These are phyloP conservation scores for Oryzias javanicus DNA, from an alignment of 2,113 vertebrate genomes.

Conservation along the genomic window DNA sequence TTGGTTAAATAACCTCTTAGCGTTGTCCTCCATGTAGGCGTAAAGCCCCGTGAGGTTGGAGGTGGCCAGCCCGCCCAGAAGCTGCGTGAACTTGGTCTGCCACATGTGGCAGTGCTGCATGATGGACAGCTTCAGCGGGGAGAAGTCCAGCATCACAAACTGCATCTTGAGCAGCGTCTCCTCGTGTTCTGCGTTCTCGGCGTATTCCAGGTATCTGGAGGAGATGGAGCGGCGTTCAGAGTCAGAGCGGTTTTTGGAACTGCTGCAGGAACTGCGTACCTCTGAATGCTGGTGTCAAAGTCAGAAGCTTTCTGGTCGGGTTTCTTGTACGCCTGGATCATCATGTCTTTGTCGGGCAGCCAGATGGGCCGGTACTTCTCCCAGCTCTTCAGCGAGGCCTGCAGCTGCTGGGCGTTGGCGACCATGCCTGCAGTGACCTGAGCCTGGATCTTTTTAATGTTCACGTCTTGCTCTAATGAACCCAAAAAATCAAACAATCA, in stretches of 20 bases:
- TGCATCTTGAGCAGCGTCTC: slow-evolving; percentile 41
- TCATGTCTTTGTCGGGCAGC: slow-evolving; percentile 86
- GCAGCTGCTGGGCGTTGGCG: slow-evolving; percentile 72
- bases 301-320: slow-evolving; percentile 82
- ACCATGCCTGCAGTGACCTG: slow-evolving; percentile 79
- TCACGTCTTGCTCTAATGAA: slow-evolving; percentile 81
- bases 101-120: slow-evolving; percentile 61
- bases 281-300: slow-evolving; percentile 85
- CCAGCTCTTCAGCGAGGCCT: slow-evolving; percentile 85
- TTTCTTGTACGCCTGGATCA: slow-evolving; percentile 82
- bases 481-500: not conserved
- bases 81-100: slow-evolving; percentile 60
- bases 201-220: slow-evolving; percentile 65
- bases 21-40: slow-evolving; percentile 26
- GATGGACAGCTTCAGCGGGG: slow-evolving; percentile 56
- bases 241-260: no score
- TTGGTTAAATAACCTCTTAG: slow-evolving; percentile 35
- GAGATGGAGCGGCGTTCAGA: no score
- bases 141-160: slow-evolving; percentile 59
- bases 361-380: slow-evolving; percentile 86
- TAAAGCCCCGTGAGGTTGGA: slow-evolving; percentile 43
- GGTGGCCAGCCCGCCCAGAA: slow-evolving; percentile 46
- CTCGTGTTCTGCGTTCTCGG: slow-evolving; percentile 51
- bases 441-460: slow-evolving; percentile 83
- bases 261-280: slow-evolving; percentile 40